Base-by-base conservation (phyloP, 2,797 vertebrate genomes). In the Crenuchus spilurus region DNA sequence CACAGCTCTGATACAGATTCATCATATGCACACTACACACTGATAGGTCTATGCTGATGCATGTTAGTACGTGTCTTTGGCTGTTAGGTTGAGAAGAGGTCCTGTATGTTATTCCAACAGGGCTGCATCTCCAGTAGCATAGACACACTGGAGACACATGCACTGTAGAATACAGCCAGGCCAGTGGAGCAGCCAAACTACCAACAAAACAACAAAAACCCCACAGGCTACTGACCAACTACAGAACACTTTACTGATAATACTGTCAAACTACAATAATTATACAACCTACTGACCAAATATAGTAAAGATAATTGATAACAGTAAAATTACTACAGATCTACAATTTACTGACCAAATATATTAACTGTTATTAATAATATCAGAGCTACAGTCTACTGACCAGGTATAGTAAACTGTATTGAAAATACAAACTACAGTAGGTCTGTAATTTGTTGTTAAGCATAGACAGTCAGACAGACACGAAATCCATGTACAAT, bases 121-220 rank as follows among this genome's bases (percentile, higher is more conserved):
- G 92, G 94, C 95, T 80, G 94, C 90, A 91, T 95, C 96, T 95
- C 97, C 97, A 96, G 96, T 93, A 90, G 87, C 91, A 77, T 91
- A 96, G 88, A 92, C 92, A 95, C 93, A 96, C 96, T 98, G 96
- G 96, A 98, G 96, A 98, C 96, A 98, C 96, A 96, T 97, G 96
- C 96, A 98, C 96, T 98, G 96, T 98, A 98, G 96, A 98, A 94
- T 97, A 76, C 80, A 84, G 70, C 78, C 66, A 74, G 75, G 66
- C 78, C 70, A 54, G 51, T 26, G 55, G 31, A 31, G 37, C 24
- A 33, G 46, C 28, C 77, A 60, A 57, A 65, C 33, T 48, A 65
- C 71, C 42, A 28, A 37, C 20, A 7, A 13, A 13, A 26, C 8
- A 11, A n/a, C 55, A 58, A 16, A 1, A 13, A 64, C 20, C 3